Evolutionary conservation across 1,140 invertebrate species (phyloP).

Genomic region (Plodia interpunctella): DNA sequence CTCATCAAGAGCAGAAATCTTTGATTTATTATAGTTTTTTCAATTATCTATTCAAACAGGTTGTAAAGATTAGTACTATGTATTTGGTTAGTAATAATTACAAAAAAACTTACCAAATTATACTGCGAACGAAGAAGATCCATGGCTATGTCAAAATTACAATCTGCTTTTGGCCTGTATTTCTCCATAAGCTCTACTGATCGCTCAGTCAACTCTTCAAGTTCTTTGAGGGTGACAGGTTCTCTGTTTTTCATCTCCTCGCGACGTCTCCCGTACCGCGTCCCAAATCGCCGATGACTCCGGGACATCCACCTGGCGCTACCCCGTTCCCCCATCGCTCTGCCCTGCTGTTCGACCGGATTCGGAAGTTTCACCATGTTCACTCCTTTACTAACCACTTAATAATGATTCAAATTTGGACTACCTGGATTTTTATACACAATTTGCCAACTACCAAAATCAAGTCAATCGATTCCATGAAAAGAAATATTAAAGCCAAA

Average conservation of each 20-base stretch:
- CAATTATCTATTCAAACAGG: too few relatives aligned
- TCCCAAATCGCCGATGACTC: constrained; percentile 15
- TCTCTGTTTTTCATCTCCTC: constrained; percentile 15
- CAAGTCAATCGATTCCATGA: too few relatives aligned
- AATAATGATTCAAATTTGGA: neutral
- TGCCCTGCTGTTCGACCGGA: constrained; percentile 5
- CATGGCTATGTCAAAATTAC: constrained; percentile 29
- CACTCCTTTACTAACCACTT: neutral
- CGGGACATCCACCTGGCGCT: neutral
- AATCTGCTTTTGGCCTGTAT: constrained; percentile 23
- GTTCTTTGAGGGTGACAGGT: constrained; percentile 25
- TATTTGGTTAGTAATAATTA: constrained; percentile 3
- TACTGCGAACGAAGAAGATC: constrained; percentile 32
- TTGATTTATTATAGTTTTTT: too few relatives aligned
- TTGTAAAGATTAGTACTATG: neutral
- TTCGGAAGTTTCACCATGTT: constrained; percentile 20
- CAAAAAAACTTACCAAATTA: constrained; percentile 36
- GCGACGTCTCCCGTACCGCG: constrained; percentile 22
- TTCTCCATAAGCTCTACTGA: constrained; percentile 33
- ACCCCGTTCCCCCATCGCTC: constrained; percentile 11
- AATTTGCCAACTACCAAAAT: too few relatives aligned
- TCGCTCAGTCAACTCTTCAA: constrained; percentile 30
- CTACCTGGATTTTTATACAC: too few relatives aligned
- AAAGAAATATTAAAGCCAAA: too few relatives aligned
- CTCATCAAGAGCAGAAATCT: too few relatives aligned